These are phyloP conservation scores for Trachelipus rathkii DNA, from an alignment of 1,140 invertebrate species.

Conservation along the genomic window DNA sequence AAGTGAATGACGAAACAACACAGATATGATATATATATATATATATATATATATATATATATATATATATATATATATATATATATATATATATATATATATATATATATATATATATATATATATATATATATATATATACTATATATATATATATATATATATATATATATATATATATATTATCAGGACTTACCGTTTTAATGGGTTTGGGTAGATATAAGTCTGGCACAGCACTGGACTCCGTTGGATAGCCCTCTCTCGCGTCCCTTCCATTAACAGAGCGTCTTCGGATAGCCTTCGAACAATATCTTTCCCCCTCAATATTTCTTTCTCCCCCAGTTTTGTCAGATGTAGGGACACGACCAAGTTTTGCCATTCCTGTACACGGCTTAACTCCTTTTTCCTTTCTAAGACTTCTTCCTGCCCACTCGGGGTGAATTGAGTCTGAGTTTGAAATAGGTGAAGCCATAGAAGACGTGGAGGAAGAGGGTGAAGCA, in stretches of 20 bases:
- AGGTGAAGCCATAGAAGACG: not conserved
- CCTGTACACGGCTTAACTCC: not conserved
- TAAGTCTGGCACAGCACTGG: not conserved
- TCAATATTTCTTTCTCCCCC: not conserved
- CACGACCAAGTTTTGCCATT: not conserved
- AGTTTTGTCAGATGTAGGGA: not conserved
- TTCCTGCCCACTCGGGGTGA: not conserved
- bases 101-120: conserved; percentile 14
- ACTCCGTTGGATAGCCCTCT: not conserved
- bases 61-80: conserved; percentile 14
- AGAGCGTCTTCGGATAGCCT: not conserved
- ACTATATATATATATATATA: conserved; percentile 12
- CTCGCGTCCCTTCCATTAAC: not conserved
- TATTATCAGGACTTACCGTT: not conserved
- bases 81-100: conserved; percentile 1
- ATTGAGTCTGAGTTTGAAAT: not conserved
- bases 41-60: conserved; percentile 15
- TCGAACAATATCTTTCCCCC: not conserved
- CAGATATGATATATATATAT: not conserved
- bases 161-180: conserved; percentile 4
- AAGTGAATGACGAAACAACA: no score
- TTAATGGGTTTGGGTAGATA: not conserved
- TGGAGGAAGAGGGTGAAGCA: not conserved
- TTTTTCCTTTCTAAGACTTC: not conserved
- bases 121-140: conserved; percentile 13